Base-by-base conservation (phyloP, 1,140 invertebrate species). In the Saccostrea cuccullata region DNA sequence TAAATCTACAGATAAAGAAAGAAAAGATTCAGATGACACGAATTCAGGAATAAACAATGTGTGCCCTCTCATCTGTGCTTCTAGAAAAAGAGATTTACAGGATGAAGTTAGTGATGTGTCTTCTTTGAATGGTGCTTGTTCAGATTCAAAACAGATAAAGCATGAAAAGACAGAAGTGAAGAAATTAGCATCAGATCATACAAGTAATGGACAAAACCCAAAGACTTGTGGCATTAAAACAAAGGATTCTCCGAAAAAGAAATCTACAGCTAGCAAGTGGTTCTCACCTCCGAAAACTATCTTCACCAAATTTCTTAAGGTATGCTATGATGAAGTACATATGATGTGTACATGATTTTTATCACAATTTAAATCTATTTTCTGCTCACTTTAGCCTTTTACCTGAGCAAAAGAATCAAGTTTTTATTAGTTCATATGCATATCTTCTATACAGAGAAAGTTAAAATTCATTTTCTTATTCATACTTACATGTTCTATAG, bases 241-340 rank as follows among this genome's bases (percentile, higher is more conserved):
- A 13, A 30, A 77, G 26, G 23, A 2, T 77, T 26, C 11, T 26
- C 15, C 30, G 1, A 36, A 4, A 30, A 89, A 83, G 17, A 64
- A 83, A 83, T n/a, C 82, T 58, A 8, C 70, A 84, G 67, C 55
- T 82, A 87, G 89, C 84, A 92, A 94, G 91, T 98, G 97, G 97
- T 96, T 97, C 90, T 96, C 96, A 91, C 97, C 97, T 12, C 97
- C 97, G 0, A 98, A 97, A 92, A 96, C 96, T 70, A 96, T 98
- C 20, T 98, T 98, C 96, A 97, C 97, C 92, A 96, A 97, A 47
- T 96, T 97, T 13, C 95, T 98, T 2, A 97, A 97, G 95, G 97
- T 97, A 93, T 92, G 93, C 86, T 17, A 73, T 67, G 47, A 47
- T 47, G 47, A 47, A 47, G 47, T 47, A 60, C 56, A 55, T 56